A percentile compares a stretch with the other conserved stretches of the same genome.
Conservation (phyloP, 2,113 vertebrate species). For the Perca fluviatilis region DNA sequence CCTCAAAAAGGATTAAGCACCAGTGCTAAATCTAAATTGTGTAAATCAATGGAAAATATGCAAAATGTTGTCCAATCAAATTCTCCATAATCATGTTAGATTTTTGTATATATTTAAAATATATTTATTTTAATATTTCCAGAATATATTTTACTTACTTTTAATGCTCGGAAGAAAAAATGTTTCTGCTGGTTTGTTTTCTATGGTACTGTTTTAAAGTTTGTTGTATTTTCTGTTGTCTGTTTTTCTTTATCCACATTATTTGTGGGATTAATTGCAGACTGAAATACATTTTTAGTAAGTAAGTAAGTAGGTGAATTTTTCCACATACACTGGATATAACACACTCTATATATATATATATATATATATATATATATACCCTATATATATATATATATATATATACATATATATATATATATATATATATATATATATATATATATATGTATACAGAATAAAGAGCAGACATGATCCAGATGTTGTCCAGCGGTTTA, state of each 20-base stretch:
- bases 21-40: neutral
- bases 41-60: neutral
- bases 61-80: neutral
- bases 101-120: neutral
- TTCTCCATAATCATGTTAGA: neutral
- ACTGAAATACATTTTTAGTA: neutral
- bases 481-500: constrained; percentile 51
- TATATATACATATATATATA: no score
- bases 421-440: no score
- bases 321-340: neutral
- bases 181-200: neutral
- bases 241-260: neutral
- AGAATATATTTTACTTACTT: neutral
- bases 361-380: no score
- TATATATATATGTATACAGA: neutral
- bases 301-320: neutral
- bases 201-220: neutral
- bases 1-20: neutral
- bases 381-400: no score
- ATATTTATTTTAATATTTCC: neutral
- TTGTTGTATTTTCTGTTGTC: neutral
- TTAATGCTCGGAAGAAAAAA: neutral
- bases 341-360: neutral
- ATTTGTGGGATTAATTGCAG: neutral
- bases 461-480: constrained; percentile 43